Evolutionary conservation across 2,797 vertebrate genomes (phyloP), one percentile per base, ranked within the genome.

Genomic region (Heliangelus exortis): DNA sequence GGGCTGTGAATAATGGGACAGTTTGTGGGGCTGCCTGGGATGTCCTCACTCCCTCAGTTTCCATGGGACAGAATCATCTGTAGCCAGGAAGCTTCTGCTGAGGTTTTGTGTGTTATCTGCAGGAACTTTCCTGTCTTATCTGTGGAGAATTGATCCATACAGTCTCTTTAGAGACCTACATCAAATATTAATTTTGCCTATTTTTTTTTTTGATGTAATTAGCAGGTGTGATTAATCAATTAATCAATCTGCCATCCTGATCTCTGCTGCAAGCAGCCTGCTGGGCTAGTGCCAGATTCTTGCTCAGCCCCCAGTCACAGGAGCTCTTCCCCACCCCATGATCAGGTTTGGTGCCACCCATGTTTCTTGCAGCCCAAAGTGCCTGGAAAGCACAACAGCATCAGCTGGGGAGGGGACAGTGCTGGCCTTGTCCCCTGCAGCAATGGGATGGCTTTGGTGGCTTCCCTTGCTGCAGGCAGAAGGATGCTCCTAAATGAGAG

Each of bases 211-310:
- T 18, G 2, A 77, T 76, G 90, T 89, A 90, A 95, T 95, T 92
- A 97, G 96, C 89, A 96, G 94, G 84, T 89, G 92, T 95, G 95
- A 96, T 95, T 96, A 96, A 97, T 95, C 93, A 85, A 74, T 95
- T 92, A 95, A 97, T 96, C 97, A 94, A 94, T 91, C 93, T 93
- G 90, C 1, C 59, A 96, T 92, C 82, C 76, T 89, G 95, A 89
- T 83, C 33, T 86, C 76, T 45, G 83, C 88, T 3, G 5, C 84
- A 58, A 88, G 79, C 25, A 16, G 81, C 85, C 59, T 57, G 36
- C 72, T 71, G 29, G 25, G 89, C 93, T 86, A 10, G 21, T 11
- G 47, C 11, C 19, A 80, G 79, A 83, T 0, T 1, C 41, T 36
- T 36, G 72, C 83, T 66, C 59, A 11, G 16, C 39, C 79, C 45